phyloP scores from a whole-genome alignment of 92 coral and sea anemone species.

The Epizoanthus fatuus region DNA sequence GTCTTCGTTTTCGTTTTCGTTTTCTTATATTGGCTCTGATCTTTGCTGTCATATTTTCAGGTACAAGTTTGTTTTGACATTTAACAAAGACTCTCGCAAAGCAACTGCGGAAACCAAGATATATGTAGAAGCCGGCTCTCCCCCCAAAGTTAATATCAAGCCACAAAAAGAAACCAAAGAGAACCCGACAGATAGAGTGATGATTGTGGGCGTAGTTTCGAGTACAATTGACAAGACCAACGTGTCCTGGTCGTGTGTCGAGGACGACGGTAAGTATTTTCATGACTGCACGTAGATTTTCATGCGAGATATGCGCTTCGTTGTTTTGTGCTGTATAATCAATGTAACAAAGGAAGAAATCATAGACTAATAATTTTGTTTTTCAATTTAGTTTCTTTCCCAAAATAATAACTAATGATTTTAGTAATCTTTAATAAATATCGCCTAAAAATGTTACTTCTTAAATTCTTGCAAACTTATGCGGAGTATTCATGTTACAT shows the following conservation, averaged over 20 bases:
- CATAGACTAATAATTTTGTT: neutral
- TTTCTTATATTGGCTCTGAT: too few relatives aligned
- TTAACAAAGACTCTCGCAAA: conserved; percentile 66
- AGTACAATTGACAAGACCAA: conserved; percentile 55
- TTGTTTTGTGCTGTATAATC: too few relatives aligned
- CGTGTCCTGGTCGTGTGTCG: conserved; percentile 71
- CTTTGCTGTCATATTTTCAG: conserved; percentile 27
- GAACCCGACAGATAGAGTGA: conserved; percentile 63
- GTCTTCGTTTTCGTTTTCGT: too few relatives aligned
- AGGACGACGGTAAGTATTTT: conserved; percentile 55
- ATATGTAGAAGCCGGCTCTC: conserved; percentile 70
- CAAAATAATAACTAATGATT: too few relatives aligned
- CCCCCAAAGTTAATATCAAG: conserved; percentile 63
- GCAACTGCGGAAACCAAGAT: conserved; percentile 32
- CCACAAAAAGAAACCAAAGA: conserved; percentile 54
- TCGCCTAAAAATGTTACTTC: too few relatives aligned
- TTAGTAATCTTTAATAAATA: too few relatives aligned
- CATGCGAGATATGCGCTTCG: too few relatives aligned
- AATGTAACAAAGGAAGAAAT: neutral
- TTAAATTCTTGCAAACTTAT: too few relatives aligned
- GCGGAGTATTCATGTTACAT: too few relatives aligned
- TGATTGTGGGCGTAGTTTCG: conserved; percentile 18
- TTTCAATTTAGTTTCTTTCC: neutral
- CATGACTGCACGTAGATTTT: too few relatives aligned
- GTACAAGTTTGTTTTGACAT: conserved; percentile 70